Conservation (phyloP, 2,113 vertebrate genomes). For the Onychostruthus taczanowskii region DNA sequence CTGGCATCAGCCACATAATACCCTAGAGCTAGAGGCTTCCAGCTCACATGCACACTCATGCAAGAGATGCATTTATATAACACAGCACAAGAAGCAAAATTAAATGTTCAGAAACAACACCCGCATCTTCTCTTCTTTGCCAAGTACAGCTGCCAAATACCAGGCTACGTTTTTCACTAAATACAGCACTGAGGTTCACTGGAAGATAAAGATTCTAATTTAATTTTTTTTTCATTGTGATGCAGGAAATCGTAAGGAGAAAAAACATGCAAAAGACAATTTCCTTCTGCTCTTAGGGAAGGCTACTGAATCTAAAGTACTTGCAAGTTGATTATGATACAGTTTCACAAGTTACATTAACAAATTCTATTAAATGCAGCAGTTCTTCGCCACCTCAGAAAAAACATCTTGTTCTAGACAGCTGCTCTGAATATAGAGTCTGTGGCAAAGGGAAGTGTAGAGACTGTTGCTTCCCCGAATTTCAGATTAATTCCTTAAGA, state of each 20-base stretch:
- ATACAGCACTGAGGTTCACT: background rate
- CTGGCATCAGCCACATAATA: background rate
- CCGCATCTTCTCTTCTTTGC: background rate
- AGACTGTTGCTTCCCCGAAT: background rate
- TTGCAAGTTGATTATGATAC: background rate
- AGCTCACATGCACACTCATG: accelerated
- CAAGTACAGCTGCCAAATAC: background rate
- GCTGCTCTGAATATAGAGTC: background rate
- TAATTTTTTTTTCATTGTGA: background rate
- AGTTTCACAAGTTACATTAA: background rate
- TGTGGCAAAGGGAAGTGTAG: background rate
- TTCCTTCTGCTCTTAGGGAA: background rate
- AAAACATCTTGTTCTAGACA: background rate
- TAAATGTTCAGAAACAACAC: background rate
- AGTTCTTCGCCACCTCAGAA: background rate
- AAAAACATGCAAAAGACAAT: background rate
- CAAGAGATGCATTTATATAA: background rate
- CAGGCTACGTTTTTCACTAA: background rate
- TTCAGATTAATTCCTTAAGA: background rate
- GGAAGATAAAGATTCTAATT: background rate
- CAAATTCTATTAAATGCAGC: background rate
- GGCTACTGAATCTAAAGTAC: background rate
- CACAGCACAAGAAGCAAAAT: background rate
- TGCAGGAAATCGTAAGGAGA: background rate
- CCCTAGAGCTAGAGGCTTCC: background rate